These are phyloP conservation scores for Trichogramma evanescens DNA, from an alignment of 2,888 invertebrate species.

Conservation along the genomic window DNA sequence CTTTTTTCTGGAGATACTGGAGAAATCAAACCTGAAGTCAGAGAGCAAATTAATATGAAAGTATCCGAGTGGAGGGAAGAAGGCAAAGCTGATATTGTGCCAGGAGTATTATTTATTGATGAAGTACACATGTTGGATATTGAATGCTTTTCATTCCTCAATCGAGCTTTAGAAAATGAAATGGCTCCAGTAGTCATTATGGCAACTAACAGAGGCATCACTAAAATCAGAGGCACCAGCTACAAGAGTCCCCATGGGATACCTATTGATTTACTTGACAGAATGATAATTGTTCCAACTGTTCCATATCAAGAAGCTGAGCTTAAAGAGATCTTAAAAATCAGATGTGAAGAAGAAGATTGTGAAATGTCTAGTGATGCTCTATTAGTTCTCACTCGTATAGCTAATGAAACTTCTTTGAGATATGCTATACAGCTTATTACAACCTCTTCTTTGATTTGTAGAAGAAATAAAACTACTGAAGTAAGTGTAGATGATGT, in stretches of 20 bases:
- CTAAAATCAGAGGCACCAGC: slow-evolving; percentile 88
- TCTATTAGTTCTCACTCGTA: slow-evolving; percentile 80
- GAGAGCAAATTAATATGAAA: slow-evolving; percentile 96
- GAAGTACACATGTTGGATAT: slow-evolving; percentile 99
- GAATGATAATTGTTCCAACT: slow-evolving; percentile 92
- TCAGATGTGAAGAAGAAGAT: slow-evolving; percentile 96
- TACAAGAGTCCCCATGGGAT: slow-evolving; percentile 95
- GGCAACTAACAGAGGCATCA: slow-evolving; percentile 96
- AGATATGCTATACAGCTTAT: slow-evolving; percentile 97
- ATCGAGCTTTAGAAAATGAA: slow-evolving; percentile 93
- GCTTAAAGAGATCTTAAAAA: slow-evolving; percentile 83
- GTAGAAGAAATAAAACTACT: slow-evolving; percentile 77
- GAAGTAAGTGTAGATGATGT: slow-evolving; percentile 87
- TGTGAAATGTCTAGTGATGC: slow-evolving; percentile 91
- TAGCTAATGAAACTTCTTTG: slow-evolving; percentile 87
- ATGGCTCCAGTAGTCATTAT: slow-evolving; percentile 97
- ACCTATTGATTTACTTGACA: slow-evolving; percentile 90
- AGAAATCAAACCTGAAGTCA: slow-evolving; percentile 94
- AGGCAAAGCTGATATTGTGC: slow-evolving; percentile 97
- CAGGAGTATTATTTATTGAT: slow-evolving; percentile 94
- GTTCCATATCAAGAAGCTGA: slow-evolving; percentile 82
- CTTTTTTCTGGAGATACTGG: slow-evolving; percentile 99
- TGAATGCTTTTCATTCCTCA: slow-evolving; percentile 97
- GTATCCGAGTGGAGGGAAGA: slow-evolving; percentile 99
- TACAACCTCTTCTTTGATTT: slow-evolving; percentile 91